A percentile compares a stretch with the other conserved stretches of the same genome.
Conservation (phyloP, 2,888 invertebrate species). For the Itoplectis maculator region DNA sequence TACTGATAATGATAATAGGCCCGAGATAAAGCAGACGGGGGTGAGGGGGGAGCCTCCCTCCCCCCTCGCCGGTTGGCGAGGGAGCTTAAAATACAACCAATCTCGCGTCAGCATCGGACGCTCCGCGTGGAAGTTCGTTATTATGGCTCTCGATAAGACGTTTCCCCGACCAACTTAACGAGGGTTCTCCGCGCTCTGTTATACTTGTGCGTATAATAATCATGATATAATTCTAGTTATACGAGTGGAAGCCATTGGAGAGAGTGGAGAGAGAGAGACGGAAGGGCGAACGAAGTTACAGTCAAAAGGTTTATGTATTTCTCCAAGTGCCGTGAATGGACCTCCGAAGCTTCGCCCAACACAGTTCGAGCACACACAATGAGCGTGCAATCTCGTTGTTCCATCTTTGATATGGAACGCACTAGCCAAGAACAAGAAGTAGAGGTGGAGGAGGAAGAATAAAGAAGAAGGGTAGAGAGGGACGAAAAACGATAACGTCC, state of each 20-base stretch:
- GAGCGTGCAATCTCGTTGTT: conserved; percentile 6
- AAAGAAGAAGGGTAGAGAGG: conserved; percentile 22
- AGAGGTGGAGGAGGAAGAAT: conserved; percentile 24
- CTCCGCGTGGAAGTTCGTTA: conserved; percentile 38
- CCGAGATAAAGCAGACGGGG: no score
- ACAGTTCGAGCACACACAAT: not conserved
- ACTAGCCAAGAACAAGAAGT: not conserved
- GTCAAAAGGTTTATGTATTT: conserved; percentile 55
- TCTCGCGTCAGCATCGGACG: conserved; percentile 55
- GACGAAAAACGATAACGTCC: conserved; percentile 71
- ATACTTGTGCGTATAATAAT: conserved; percentile 40
- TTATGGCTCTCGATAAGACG: conserved; percentile 62
- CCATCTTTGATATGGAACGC: conserved; percentile 11
- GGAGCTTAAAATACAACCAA: conserved; percentile 51
- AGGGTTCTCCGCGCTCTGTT: conserved; percentile 59
- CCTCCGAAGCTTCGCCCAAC: conserved; percentile 15
- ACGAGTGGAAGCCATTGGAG: conserved; percentile 54
- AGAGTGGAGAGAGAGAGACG: conserved; percentile 29
- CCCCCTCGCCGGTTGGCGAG: conserved; percentile 18
- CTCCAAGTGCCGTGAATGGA: conserved; percentile 40
- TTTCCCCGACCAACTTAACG: conserved; percentile 58
- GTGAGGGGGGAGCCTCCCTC: no score
- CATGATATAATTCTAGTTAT: conserved; percentile 60
- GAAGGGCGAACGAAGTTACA: conserved; percentile 39
- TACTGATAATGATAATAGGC: conserved; percentile 58